These are phyloP conservation scores for Eustalomyia histrio DNA, from an alignment of 2,888 invertebrate genomes.

Conservation along the genomic window DNA sequence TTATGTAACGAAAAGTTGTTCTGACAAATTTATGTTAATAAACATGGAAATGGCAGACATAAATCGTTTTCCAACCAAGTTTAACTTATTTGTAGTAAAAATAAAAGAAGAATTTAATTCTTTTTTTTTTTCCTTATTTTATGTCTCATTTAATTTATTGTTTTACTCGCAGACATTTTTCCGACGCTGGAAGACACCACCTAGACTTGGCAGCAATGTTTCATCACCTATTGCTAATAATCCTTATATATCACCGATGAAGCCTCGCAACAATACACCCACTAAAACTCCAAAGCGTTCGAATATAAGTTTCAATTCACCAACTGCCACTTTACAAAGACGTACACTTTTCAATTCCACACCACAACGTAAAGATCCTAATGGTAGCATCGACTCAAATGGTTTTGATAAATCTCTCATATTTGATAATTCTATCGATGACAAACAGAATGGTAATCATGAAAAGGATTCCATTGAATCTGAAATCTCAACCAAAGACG, in stretches of 20 bases:
- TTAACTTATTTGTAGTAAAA: no score
- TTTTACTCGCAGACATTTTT: constrained; percentile 82
- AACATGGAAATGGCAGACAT: no score
- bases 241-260: constrained; percentile 71
- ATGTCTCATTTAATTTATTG: constrained; percentile 10
- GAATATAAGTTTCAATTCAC: constrained; percentile 37
- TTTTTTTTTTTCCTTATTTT: not conserved
- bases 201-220: constrained; percentile 79
- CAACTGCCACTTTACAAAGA: constrained; percentile 56
- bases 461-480: constrained; percentile 23
- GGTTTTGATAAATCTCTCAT: constrained; percentile 44
- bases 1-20: no score
- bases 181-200: constrained; percentile 91
- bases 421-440: constrained; percentile 40
- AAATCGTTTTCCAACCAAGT: no score
- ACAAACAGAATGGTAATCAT: constrained; percentile 69
- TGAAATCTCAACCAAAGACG: constrained; percentile 17
- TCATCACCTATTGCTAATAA: constrained; percentile 69
- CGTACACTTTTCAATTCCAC: constrained; percentile 69
- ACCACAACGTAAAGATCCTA: constrained; percentile 45
- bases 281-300: constrained; percentile 55
- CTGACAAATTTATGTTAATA: no score
- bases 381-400: constrained; percentile 30
- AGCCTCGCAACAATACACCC: constrained; percentile 68
- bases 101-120: no score